Evolutionary conservation across 2,888 invertebrate species (phyloP).

Genomic region (Yponomeuta plumbellus): DNA sequence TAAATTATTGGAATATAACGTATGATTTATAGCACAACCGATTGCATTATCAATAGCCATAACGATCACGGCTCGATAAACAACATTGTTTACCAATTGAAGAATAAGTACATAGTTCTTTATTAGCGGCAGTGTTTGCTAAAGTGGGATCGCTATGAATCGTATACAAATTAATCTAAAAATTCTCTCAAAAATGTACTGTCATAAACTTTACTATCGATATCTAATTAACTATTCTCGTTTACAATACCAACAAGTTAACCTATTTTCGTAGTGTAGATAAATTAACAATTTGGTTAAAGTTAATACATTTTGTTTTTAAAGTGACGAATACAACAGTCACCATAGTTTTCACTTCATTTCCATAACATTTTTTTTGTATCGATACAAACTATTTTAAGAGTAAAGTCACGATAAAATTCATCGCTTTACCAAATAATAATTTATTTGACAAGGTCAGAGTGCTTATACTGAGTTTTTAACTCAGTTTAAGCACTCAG

Average conservation of each 20-base stretch:
- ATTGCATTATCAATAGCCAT: neutral
- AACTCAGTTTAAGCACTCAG: too few species aligned
- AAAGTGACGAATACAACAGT: slow-evolving; percentile 4
- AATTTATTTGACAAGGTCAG: neutral
- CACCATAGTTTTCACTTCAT: neutral
- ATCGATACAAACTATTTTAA: neutral
- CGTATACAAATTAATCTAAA: neutral
- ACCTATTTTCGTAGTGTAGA: neutral
- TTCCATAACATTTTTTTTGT: neutral
- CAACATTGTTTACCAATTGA: too few species aligned
- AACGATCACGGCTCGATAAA: neutral
- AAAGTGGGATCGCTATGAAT: too few species aligned
- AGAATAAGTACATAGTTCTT: too few species aligned
- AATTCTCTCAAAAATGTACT: neutral
- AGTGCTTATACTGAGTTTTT: too few species aligned
- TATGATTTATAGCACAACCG: neutral
- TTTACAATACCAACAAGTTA: slow-evolving; percentile 10
- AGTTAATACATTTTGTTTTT: slow-evolving; percentile 11
- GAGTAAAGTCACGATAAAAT: slow-evolving; percentile 1
- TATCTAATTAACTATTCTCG: neutral
- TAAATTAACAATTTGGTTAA: slow-evolving; percentile 7
- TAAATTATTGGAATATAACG: neutral
- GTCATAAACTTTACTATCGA: slow-evolving; percentile 2
- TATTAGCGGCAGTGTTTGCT: too few species aligned
- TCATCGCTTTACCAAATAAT: neutral